phyloP scores from a whole-genome alignment of 2,888 invertebrate species.

The Sarcophaga rosellei region DNA sequence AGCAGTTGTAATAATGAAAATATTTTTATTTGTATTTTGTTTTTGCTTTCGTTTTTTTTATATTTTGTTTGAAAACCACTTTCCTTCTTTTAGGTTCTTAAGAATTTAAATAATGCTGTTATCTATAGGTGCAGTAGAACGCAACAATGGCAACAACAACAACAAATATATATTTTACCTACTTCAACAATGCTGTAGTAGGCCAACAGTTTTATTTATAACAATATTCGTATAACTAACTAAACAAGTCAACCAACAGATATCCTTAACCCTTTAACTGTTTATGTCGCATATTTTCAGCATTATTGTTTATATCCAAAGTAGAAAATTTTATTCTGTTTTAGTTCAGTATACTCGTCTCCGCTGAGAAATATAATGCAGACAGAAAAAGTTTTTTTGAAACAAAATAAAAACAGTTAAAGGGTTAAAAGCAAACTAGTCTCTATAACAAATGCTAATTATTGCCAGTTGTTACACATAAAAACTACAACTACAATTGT shows the following conservation, averaged over 20 bases:
- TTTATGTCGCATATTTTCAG: too few relatives aligned
- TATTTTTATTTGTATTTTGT: constrained; percentile 8
- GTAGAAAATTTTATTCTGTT: too few relatives aligned
- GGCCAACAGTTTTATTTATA: constrained; percentile 9
- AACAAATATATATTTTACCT: background rate
- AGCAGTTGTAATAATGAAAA: background rate
- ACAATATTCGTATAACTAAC: background rate
- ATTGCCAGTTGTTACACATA: too few relatives aligned
- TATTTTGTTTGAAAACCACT: background rate
- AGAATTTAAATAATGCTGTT: constrained; percentile 62
- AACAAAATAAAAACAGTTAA: too few relatives aligned
- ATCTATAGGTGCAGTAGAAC: constrained; percentile 56
- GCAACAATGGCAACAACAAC: constrained; percentile 17
- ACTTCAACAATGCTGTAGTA: constrained; percentile 14
- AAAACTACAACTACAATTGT: too few relatives aligned
- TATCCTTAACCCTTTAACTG: too few relatives aligned
- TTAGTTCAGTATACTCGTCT: too few relatives aligned
- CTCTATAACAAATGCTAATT: too few relatives aligned
- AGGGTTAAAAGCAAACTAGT: too few relatives aligned
- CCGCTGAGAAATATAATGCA: too few relatives aligned
- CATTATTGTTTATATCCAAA: too few relatives aligned
- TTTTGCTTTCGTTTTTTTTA: background rate
- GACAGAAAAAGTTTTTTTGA: too few relatives aligned
- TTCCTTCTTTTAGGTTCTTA: constrained; percentile 27
- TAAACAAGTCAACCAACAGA: background rate